Evolutionary conservation across 2,888 invertebrate species (phyloP).

Genomic region (Conomelus anceps): DNA sequence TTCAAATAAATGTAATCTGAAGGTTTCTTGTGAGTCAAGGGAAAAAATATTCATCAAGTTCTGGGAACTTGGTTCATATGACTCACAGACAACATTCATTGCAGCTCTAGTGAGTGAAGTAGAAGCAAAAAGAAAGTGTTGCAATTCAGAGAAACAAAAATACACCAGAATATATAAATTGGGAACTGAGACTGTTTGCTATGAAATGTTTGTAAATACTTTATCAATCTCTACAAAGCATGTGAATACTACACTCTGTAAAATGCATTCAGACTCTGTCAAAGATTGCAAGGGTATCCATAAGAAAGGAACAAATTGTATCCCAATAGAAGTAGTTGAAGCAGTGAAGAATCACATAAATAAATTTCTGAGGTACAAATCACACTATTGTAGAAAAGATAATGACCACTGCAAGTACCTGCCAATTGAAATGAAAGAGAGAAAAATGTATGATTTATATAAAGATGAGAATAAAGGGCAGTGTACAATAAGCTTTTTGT

Average conservation of each 20-base stretch:
- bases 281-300: not conserved
- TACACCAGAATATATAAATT: not conserved
- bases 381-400: not conserved
- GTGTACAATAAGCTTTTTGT: not conserved
- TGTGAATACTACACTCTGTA: not conserved
- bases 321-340: not conserved
- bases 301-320: not conserved
- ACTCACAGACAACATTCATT: not conserved
- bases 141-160: not conserved
- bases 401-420: not conserved
- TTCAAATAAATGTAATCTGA: not conserved
- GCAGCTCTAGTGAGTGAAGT: not conserved
- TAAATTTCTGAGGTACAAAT: too few relatives aligned
- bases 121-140: not conserved
- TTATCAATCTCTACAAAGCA: not conserved
- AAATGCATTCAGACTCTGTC: not conserved
- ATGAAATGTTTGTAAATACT: not conserved
- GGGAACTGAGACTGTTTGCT: not conserved
- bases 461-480: not conserved
- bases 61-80: not conserved
- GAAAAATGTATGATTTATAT: not conserved
- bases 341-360: not conserved
- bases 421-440: not conserved
- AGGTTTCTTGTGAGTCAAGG: not conserved
- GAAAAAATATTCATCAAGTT: not conserved